A percentile compares a stretch with the other conserved stretches of the same genome.
phyloP scores from a whole-genome alignment of 2,113 vertebrate genomes.

The Spheniscus mendiculus region DNA sequence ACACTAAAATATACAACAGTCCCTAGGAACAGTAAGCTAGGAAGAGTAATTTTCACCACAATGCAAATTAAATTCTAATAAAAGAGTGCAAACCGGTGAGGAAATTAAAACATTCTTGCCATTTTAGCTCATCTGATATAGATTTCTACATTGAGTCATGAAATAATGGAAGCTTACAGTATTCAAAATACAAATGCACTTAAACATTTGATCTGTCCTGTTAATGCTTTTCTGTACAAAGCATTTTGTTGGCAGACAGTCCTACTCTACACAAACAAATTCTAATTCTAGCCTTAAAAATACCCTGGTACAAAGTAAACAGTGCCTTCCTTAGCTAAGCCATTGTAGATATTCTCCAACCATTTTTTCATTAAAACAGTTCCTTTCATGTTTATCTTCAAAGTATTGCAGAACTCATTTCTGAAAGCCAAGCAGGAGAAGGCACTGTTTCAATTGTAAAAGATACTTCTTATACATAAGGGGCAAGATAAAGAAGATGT shows the following conservation, averaged over 20 bases:
- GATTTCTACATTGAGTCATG: neutral
- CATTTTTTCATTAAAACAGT: neutral
- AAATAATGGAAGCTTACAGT: neutral
- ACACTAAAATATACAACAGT: neutral
- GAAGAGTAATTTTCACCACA: neutral
- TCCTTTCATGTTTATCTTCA: slow-evolving; percentile 18
- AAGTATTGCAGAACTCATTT: neutral
- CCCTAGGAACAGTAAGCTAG: neutral
- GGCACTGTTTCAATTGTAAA: neutral
- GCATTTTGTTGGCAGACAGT: neutral
- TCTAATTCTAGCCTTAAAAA: neutral
- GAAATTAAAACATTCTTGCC: neutral
- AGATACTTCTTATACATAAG: neutral
- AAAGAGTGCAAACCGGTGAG: neutral
- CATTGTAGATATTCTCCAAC: neutral
- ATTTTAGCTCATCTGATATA: neutral
- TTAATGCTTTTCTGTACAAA: neutral
- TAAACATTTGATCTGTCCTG: neutral
- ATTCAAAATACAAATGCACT: neutral
- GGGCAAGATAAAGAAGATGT: neutral
- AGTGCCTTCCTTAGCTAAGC: neutral
- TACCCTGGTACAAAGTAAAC: neutral
- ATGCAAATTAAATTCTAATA: neutral
- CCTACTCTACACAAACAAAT: neutral
- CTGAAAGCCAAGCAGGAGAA: neutral